Evolutionary conservation across 2,113 vertebrate species (phyloP).

Genomic region (Cairina moschata): DNA sequence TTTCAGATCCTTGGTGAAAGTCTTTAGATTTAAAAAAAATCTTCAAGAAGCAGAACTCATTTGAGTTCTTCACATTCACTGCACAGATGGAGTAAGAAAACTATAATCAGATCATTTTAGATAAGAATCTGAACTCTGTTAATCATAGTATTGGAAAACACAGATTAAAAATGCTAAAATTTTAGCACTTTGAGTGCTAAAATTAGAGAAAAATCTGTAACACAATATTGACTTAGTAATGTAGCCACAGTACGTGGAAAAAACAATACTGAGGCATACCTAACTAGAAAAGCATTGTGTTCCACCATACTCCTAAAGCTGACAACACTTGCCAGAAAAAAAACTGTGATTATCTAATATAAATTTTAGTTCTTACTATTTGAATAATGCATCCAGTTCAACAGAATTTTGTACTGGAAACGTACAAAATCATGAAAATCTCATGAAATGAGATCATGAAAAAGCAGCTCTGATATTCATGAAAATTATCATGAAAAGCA

Average conservation of each 20-base stretch:
- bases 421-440: too few species aligned
- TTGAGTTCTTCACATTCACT: background rate
- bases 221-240: background rate
- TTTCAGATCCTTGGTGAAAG: background rate
- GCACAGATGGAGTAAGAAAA: background rate
- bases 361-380: background rate
- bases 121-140: background rate
- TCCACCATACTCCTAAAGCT: background rate
- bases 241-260: background rate
- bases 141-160: background rate
- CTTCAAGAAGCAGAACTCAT: background rate
- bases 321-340: background rate
- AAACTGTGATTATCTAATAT: background rate
- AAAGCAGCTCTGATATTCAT: too few species aligned
- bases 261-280: accelerated
- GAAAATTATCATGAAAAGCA: background rate
- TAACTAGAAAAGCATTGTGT: background rate
- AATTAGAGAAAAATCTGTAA: background rate
- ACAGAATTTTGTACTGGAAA: background rate
- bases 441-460: too few species aligned
- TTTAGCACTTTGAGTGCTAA: background rate
- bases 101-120: background rate
- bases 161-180: background rate
- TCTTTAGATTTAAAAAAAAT: background rate
- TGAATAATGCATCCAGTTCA: background rate